A percentile compares a stretch with the other conserved stretches of the same genome.
Evolutionary conservation across 2,797 vertebrate genomes (phyloP).

Genomic region (Denticeps clupeoides): DNA sequence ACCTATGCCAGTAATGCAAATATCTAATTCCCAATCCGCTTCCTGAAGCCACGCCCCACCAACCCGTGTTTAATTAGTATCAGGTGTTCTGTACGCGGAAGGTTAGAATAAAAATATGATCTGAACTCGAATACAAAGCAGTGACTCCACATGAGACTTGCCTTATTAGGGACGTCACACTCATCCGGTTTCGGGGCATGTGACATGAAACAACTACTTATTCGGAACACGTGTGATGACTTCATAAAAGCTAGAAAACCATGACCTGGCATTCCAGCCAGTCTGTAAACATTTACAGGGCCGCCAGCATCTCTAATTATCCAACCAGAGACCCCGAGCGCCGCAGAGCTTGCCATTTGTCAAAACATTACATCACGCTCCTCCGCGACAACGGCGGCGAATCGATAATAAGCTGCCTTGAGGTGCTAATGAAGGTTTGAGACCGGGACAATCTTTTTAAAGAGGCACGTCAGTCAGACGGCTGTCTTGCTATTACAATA

Average conservation of each 20-base stretch:
- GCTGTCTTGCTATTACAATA: too few relatives aligned
- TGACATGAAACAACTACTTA: background rate
- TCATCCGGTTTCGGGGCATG: background rate
- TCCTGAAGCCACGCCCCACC: too few relatives aligned
- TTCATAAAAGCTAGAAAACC: background rate
- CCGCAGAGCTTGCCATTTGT: constrained; percentile 7
- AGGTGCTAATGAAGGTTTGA: constrained; percentile 15
- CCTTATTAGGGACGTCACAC: too few relatives aligned
- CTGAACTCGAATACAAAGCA: too few relatives aligned
- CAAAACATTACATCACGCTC: constrained; percentile 14
- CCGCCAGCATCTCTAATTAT: background rate
- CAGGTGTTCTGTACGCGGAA: too few relatives aligned
- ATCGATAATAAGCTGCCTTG: constrained; percentile 15
- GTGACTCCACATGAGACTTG: too few relatives aligned
- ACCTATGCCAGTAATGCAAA: too few relatives aligned
- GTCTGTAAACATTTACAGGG: background rate
- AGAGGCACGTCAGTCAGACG: too few relatives aligned
- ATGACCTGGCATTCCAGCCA: background rate
- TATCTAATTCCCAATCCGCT: too few relatives aligned
- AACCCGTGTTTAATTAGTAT: too few relatives aligned
- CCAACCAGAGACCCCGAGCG: background rate
- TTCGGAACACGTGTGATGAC: background rate
- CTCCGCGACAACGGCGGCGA: background rate
- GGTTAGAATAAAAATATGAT: too few relatives aligned
- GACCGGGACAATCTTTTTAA: too few relatives aligned